Conservation (phyloP, 1,140 invertebrate species). For the Aphis gossypii region DNA sequence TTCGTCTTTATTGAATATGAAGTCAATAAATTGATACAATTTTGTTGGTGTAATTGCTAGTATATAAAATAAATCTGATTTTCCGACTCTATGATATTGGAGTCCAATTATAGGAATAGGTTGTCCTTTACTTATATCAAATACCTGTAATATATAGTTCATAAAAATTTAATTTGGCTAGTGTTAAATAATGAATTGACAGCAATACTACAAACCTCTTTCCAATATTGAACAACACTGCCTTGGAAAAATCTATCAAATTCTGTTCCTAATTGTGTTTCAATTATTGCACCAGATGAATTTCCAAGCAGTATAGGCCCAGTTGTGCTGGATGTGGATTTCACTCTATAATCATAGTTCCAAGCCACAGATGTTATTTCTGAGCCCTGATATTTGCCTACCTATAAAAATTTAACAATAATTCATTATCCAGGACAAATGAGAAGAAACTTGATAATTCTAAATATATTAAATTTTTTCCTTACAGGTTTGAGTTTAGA, state of each 20-base stretch:
- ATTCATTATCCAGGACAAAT: background rate
- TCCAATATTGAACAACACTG: slow-evolving; percentile 83
- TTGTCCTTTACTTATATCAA: slow-evolving; percentile 80
- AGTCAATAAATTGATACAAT: slow-evolving; percentile 86
- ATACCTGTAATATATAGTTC: slow-evolving; percentile 73
- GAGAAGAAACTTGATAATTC: background rate
- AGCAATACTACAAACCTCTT: slow-evolving; percentile 73
- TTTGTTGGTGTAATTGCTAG: slow-evolving; percentile 83
- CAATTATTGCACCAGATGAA: slow-evolving; percentile 88
- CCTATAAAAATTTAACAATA: slow-evolving; percentile 61
- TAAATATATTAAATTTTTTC: background rate
- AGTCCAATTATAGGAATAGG: slow-evolving; percentile 85
- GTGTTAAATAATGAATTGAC: background rate
- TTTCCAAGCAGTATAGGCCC: slow-evolving; percentile 89
- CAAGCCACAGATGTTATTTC: slow-evolving; percentile 91
- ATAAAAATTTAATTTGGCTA: slow-evolving; percentile 57
- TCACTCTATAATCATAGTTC: slow-evolving; percentile 71
- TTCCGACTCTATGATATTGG: slow-evolving; percentile 79
- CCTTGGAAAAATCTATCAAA: slow-evolving; percentile 82
- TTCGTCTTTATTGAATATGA: slow-evolving; percentile 74
- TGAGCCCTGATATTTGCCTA: slow-evolving; percentile 77
- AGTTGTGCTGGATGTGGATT: slow-evolving; percentile 68
- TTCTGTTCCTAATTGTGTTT: slow-evolving; percentile 82
- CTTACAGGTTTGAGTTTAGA: slow-evolving; percentile 60
- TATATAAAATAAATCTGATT: slow-evolving; percentile 77